phyloP scores from a whole-genome alignment of 2,113 vertebrate genomes.

The Puntigrus tetrazona region DNA sequence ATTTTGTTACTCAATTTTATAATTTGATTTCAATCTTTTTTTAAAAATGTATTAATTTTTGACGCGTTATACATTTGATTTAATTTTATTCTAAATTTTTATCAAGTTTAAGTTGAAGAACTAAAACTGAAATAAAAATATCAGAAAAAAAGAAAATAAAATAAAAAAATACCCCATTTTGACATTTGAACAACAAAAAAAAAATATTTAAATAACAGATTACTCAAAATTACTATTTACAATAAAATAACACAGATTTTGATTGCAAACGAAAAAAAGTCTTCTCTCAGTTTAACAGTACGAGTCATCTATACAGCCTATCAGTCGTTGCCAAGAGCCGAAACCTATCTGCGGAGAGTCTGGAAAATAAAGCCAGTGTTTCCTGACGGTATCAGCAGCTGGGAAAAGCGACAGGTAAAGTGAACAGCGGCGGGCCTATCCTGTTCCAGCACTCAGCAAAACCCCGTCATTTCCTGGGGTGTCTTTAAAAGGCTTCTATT shows the following conservation, averaged over 20 bases:
- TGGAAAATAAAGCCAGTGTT: slow-evolving; percentile 67
- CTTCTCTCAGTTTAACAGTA: slow-evolving; percentile 36
- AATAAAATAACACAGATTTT: background rate
- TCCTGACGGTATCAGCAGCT: slow-evolving; percentile 69
- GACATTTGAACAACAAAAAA: background rate
- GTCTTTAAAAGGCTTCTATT: slow-evolving; percentile 25
- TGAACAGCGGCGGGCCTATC: slow-evolving; percentile 64
- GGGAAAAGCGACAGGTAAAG: slow-evolving; percentile 72
- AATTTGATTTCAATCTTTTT: too few species aligned
- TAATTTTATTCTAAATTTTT: too few species aligned
- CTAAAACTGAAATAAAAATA: background rate
- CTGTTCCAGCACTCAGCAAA: slow-evolving; percentile 57
- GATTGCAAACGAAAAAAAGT: background rate
- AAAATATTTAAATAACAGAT: background rate
- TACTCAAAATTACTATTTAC: background rate
- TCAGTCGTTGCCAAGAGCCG: slow-evolving; percentile 55
- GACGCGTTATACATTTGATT: too few species aligned
- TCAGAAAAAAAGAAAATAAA: too few species aligned
- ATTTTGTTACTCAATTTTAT: too few species aligned
- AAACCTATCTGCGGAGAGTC: slow-evolving; percentile 65
- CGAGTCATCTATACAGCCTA: slow-evolving; percentile 58
- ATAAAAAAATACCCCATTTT: too few species aligned
- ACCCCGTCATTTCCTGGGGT: slow-evolving; percentile 37
- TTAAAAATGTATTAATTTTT: too few species aligned
- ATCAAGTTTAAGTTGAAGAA: too few species aligned